These are phyloP conservation scores for Carcharodon carcharias DNA, from an alignment of 2,797 vertebrate genomes.

Conservation along the genomic window DNA sequence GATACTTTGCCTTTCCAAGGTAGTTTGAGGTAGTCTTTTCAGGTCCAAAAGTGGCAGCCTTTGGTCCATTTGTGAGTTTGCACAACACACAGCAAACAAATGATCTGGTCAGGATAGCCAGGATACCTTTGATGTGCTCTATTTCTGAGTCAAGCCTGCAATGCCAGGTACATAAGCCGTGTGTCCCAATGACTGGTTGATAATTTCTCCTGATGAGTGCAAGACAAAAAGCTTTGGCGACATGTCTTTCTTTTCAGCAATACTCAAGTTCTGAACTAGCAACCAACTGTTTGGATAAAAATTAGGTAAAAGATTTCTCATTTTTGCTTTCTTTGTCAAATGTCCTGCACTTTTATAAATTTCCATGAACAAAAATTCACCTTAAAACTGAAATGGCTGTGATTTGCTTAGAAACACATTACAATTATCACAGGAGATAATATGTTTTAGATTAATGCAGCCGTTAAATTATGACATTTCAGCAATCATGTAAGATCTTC, in stretches of 20 bases:
- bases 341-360: not conserved
- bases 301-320: not conserved
- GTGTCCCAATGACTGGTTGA: too few species aligned
- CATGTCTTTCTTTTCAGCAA: not conserved
- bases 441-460: not conserved
- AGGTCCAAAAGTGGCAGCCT: too few species aligned
- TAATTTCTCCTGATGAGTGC: too few species aligned
- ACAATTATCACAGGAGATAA: not conserved
- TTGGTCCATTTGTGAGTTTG: too few species aligned
- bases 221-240: not conserved
- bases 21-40: too few species aligned
- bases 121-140: too few species aligned
- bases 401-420: not conserved
- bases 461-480: not conserved
- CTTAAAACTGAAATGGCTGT: not conserved
- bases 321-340: not conserved
- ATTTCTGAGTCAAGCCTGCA: too few species aligned
- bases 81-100: too few species aligned
- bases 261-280: not conserved
- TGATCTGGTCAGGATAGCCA: too few species aligned
- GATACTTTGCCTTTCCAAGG: too few species aligned
- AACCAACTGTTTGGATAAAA: not conserved
- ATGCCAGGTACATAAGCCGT: too few species aligned
- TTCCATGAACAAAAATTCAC: not conserved
- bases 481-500: not conserved